phyloP scores from a whole-genome alignment of 1,140 invertebrate species.

The Telenomus remus region DNA sequence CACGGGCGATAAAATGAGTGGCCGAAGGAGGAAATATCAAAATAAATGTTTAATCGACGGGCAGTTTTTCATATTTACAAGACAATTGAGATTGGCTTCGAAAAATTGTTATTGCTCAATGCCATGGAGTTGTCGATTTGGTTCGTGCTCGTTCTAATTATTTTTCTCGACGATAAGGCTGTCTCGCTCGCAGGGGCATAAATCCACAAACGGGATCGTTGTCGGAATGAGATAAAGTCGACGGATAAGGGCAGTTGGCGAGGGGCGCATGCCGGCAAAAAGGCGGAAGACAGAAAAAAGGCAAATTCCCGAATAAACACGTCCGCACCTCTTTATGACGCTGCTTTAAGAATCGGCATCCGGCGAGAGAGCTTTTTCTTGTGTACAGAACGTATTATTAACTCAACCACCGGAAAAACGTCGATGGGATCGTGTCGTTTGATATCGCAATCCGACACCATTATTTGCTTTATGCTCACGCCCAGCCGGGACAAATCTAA shows the following conservation, averaged over 20 bases:
- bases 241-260: slow-evolving; percentile 54
- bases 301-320: slow-evolving; percentile 75
- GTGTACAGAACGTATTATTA: slow-evolving; percentile 74
- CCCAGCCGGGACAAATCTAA: slow-evolving; percentile 2
- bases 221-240: slow-evolving; percentile 74
- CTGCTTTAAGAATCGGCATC: slow-evolving; percentile 64
- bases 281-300: slow-evolving; percentile 64
- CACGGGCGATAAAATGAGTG: slow-evolving; percentile 20
- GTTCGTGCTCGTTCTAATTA: slow-evolving; percentile 40
- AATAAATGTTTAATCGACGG: slow-evolving; percentile 14
- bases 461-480: slow-evolving; percentile 47
- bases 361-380: slow-evolving; percentile 50
- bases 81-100: slow-evolving; percentile 1
- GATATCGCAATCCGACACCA: slow-evolving; percentile 48
- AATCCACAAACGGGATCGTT: slow-evolving; percentile 69
- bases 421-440: slow-evolving; percentile 67
- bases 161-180: slow-evolving; percentile 25
- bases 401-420: slow-evolving; percentile 75
- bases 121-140: slow-evolving; percentile 63
- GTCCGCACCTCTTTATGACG: slow-evolving; percentile 72
- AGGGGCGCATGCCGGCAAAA: slow-evolving; percentile 44
- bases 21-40: slow-evolving; percentile 7
- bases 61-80: slow-evolving; percentile 34
- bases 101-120: background rate
- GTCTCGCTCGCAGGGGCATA: slow-evolving; percentile 63